A percentile compares a stretch with the other conserved stretches of the same genome.
These are phyloP conservation scores for Mallateleia sp. DNA, from an alignment of 2,888 invertebrate genomes.

Conservation along the genomic window DNA sequence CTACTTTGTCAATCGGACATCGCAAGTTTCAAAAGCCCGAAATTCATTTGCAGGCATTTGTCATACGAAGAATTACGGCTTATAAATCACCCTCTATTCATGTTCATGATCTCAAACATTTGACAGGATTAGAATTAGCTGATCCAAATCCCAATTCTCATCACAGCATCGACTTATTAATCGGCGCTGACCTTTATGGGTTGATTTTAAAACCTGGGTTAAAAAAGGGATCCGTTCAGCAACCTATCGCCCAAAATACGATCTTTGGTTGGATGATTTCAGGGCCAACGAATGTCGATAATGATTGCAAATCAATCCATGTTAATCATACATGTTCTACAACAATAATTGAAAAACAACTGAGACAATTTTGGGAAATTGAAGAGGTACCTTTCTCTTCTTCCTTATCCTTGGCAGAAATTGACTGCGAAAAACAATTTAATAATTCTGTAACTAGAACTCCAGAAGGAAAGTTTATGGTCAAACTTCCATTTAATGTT, in stretches of 20 bases:
- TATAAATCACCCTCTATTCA: not conserved
- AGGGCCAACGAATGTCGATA: not conserved
- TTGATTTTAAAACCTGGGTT: not conserved
- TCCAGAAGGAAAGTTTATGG: too few species aligned
- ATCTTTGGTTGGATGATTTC: slow-evolving; percentile 40
- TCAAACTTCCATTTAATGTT: too few species aligned
- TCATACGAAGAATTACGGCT: slow-evolving; percentile 14
- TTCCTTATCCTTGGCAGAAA: too few species aligned
- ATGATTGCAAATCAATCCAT: too few species aligned
- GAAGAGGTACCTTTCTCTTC: too few species aligned
- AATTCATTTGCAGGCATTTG: slow-evolving; percentile 1
- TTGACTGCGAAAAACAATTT: too few species aligned
- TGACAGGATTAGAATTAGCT: not conserved
- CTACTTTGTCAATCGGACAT: not conserved
- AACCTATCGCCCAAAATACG: slow-evolving; percentile 23
- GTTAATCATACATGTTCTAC: too few species aligned
- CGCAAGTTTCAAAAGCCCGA: not conserved
- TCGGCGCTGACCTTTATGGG: slow-evolving; percentile 19
- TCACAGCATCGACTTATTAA: slow-evolving; percentile 19
- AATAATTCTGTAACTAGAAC: too few species aligned
- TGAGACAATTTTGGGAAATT: too few species aligned
- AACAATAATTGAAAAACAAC: too few species aligned
- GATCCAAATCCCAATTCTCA: not conserved
- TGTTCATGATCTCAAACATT: not conserved
- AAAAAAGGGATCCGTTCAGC: not conserved